Conservation (phyloP, 2,797 vertebrate genomes). For the Clarias fuscus region DNA sequence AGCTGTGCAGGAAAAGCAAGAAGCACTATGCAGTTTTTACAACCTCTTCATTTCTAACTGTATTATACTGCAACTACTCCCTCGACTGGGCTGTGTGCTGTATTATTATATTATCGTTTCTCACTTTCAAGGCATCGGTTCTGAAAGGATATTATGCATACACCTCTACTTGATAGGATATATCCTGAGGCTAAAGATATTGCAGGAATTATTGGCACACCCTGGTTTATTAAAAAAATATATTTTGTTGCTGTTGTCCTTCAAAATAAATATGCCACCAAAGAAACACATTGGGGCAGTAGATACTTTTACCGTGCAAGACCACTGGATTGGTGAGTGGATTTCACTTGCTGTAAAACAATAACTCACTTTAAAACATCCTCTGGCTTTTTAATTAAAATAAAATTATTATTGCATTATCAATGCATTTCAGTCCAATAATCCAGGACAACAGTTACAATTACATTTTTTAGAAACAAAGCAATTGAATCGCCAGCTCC, state of each 20-base stretch:
- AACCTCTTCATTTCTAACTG: neutral
- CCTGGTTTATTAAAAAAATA: neutral
- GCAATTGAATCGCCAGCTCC: neutral
- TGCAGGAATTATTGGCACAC: neutral
- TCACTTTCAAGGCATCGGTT: neutral
- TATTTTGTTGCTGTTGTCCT: neutral
- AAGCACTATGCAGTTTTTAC: slow-evolving; percentile 10
- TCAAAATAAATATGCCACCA: neutral
- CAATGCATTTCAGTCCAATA: neutral
- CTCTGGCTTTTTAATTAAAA: neutral
- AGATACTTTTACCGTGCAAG: neutral
- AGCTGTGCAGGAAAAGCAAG: neutral
- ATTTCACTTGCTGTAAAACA: neutral
- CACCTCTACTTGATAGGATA: neutral
- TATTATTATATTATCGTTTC: neutral
- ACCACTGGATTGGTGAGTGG: neutral
- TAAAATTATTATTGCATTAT: neutral
- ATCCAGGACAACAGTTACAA: neutral
- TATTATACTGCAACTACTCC: slow-evolving; percentile 7
- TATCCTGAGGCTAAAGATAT: neutral
- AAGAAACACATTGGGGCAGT: neutral
- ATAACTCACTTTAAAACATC: neutral
- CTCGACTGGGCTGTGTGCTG: neutral
- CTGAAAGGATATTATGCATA: neutral
- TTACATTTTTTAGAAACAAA: neutral